phyloP scores from a whole-genome alignment of 2,113 vertebrate species.

The Condylura cristata region DNA sequence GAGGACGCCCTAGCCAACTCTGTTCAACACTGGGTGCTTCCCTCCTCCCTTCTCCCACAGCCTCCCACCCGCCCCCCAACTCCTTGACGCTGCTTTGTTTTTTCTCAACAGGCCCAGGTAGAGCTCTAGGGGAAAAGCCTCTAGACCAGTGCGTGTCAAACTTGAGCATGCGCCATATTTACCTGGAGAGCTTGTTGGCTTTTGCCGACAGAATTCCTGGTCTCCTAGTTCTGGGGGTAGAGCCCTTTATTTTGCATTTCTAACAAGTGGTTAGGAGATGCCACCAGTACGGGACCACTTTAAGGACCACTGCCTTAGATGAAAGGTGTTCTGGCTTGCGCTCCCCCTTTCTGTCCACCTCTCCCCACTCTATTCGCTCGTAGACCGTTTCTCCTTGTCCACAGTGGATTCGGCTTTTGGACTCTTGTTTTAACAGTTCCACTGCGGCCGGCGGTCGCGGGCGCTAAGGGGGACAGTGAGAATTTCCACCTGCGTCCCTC shows the following conservation, averaged over 20 bases:
- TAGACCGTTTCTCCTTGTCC: neutral
- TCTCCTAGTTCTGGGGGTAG: neutral
- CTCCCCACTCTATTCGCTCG: neutral
- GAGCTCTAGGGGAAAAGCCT: neutral
- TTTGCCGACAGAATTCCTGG: neutral
- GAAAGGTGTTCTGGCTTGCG: neutral
- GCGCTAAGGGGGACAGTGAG: neutral
- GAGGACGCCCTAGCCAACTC: neutral
- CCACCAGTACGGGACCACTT: neutral
- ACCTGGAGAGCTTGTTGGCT: neutral
- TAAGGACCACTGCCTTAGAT: neutral
- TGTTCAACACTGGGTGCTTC: neutral
- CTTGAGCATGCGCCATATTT: neutral
- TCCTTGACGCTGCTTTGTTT: neutral
- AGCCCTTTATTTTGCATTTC: neutral
- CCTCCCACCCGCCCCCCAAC: too few species aligned
- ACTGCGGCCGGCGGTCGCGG: rapidly evolving
- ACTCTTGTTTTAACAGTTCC: neutral
- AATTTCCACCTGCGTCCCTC: too few species aligned
- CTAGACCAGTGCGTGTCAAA: neutral
- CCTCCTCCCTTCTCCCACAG: too few species aligned
- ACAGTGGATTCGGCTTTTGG: neutral
- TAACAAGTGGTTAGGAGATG: neutral
- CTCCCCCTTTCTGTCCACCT: neutral
- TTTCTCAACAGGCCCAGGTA: neutral